Conservation (phyloP, 2,113 vertebrate genomes). For the Prochilodus magdalenae region DNA sequence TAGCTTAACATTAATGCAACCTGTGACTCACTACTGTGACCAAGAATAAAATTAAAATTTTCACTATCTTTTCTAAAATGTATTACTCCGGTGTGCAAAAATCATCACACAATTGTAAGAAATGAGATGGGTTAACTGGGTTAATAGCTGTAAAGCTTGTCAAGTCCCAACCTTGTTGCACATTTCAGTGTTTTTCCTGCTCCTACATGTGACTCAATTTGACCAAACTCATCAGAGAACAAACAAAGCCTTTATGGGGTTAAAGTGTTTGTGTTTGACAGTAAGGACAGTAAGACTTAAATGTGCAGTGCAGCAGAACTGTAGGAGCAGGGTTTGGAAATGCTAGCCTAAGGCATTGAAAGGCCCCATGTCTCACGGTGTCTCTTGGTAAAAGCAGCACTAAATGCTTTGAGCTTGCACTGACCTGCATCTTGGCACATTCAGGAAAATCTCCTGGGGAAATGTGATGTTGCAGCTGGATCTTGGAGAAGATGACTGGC, state of each 20-base stretch:
- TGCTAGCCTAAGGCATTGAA: not conserved
- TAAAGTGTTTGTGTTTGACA: not conserved
- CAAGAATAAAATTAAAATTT: too few relatives aligned
- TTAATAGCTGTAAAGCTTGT: not conserved
- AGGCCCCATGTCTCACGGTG: not conserved
- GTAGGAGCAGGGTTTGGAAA: not conserved
- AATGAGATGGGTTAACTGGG: not conserved
- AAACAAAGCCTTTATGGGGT: not conserved
- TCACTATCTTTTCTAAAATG: too few relatives aligned
- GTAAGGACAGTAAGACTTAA: not conserved
- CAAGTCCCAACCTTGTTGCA: too few relatives aligned
- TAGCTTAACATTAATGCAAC: too few relatives aligned
- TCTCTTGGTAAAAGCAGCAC: not conserved
- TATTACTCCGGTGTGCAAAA: too few relatives aligned
- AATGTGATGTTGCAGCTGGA: conserved; percentile 91
- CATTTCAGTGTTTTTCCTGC: not conserved
- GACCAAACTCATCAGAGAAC: not conserved
- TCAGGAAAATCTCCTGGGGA: conserved; percentile 92
- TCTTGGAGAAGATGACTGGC: conserved; percentile 88
- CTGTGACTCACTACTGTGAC: too few relatives aligned
- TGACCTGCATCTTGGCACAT: conserved; percentile 91
- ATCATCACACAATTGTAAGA: not conserved
- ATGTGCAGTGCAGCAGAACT: not conserved
- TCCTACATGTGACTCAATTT: not conserved
- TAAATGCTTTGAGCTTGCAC: conserved; percentile 17